Base-by-base conservation (phyloP, 2,888 invertebrate species). In the Boloria euphrosyne region DNA sequence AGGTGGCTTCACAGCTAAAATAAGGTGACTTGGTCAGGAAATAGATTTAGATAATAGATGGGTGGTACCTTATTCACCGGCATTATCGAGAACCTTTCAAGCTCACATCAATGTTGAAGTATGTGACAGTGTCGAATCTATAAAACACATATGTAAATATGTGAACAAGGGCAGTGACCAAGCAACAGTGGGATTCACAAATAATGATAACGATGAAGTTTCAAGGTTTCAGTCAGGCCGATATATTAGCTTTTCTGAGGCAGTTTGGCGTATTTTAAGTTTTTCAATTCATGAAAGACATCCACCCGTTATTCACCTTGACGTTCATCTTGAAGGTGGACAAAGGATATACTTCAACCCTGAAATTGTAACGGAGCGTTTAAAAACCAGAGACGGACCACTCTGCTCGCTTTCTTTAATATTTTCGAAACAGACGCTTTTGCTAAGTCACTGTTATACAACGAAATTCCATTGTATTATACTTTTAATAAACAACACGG, bases 101-200 rank as follows among this genome's bases (percentile, higher is more conserved):
- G 71, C 74, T 10, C 73, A 76, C 52, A 73, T 74, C 1, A 76
- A 77, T 62, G 73, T 87, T n/a, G 85, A 87, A 68, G 73, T 60
- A 46, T 90, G 87, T 68, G 80, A 75, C 72, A 83, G 81, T 0
- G 82, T 89, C 0, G 78, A 84, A 62, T 76, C 78, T 0, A 84
- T 86, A 27, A 84, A 84, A 75, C 77, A 78, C 51, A 73, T 74
- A 43, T 74, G 73, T 62, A 76, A 76, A 60, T 71, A 72, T 64
- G 60, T 77, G 0, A 75, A 74, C 47, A 78, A 77, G 65, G 75
- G 76, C 4, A 72, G 69, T 60, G 75, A 77, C 57, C 66, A 73
- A 60, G 77, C 75, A 1, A 70, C 73, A 22, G 71, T 81, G 68
- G 66, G 31, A 2, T 1, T 74, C 0, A 27, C 50, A 62, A 71